Conservation (phyloP, 2,888 invertebrate genomes). For the Caenorhabditis macrosperma region DNA sequence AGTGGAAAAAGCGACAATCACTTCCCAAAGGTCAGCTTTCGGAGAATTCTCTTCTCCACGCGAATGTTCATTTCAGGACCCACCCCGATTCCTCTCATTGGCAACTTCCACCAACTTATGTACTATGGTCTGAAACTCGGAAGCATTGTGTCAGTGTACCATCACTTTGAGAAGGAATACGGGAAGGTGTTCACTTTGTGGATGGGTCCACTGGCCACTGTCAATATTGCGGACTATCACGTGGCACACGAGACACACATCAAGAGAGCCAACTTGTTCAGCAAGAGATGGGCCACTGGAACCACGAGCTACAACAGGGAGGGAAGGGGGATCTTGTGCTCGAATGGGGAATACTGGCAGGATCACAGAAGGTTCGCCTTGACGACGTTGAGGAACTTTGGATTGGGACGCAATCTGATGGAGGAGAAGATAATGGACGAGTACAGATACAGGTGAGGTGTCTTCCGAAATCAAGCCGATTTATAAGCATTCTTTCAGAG, state of each 20-base stretch:
- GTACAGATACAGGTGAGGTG: constrained; percentile 25
- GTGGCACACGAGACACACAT: constrained; percentile 58
- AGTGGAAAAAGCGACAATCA: constrained; percentile 24
- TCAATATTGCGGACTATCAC: constrained; percentile 60
- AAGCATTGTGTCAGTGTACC: constrained; percentile 26
- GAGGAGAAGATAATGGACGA: constrained; percentile 58
- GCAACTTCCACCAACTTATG: constrained; percentile 55
- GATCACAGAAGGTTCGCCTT: constrained; percentile 52
- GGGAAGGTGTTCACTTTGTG: constrained; percentile 65
- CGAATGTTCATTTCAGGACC: constrained; percentile 52
- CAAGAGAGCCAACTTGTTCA: constrained; percentile 44
- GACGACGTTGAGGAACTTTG: constrained; percentile 46
- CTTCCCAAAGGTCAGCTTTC: constrained; percentile 28
- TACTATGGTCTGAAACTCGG: constrained; percentile 28
- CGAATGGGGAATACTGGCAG: constrained; percentile 56
- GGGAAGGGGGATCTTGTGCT: constrained; percentile 43
- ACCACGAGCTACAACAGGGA: constrained; percentile 30
- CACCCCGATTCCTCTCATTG: constrained; percentile 57
- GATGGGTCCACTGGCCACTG: constrained; percentile 61
- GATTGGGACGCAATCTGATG: constrained; percentile 55
- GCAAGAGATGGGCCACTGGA: constrained; percentile 26
- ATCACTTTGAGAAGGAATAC: constrained; percentile 46
- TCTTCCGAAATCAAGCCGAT: too few relatives aligned
- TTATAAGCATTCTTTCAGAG: too few relatives aligned
- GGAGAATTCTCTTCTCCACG: too few relatives aligned